Evolutionary conservation across 2,113 vertebrate species (phyloP), one percentile per base, ranked within the genome.

Genomic region (Otis tarda): DNA sequence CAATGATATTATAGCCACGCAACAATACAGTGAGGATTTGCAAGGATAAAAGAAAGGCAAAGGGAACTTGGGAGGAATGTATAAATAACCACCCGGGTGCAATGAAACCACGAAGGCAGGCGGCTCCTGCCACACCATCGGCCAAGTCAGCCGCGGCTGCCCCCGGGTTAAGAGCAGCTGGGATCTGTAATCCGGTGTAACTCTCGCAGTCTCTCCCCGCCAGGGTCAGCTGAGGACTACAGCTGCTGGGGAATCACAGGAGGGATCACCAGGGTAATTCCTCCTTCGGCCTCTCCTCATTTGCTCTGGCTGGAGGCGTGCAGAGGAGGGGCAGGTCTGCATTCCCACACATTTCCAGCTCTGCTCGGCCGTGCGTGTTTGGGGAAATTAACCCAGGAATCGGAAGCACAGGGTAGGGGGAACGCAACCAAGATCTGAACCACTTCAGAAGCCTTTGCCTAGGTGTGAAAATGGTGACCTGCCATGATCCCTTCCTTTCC

Each of bases 261-360:
- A 91, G 75, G 89, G 80, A 96, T 97, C 93, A 74, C 81, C 84
- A 77, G 94, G 85, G 87, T 96, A 96, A 95, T 96, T 96, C 91
- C 71, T 91, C 28, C 59, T 97, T 79, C 86, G 64, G 95, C 52
- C 61, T 74, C 49, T 37, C 43, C 64, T 56, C 25, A 21, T 67
- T 90, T 95, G 64, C 71, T 75, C 73, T 75, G 90, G 50, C 89
- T 81, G 69, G 25, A 1, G 1, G 20, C 3, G 24, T 1, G 1
- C 24, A 28, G 52, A 73, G 71, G n/a, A 45, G 18, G 41, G 61
- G 68, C 45, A 87, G n/a, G 31, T 73, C 73, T 61, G 61, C 53
- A 56, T 64, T 52, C 55, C 53, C 45, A 68, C 21, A 12, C 0
- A 5, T 28, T 83, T 70, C 82, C 89, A 71, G 57, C 64, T 76